Percentiles rank a stretch among this genome's conserved stretches.
phyloP scores from a whole-genome alignment of 2,797 vertebrate species.

The Rhinoraja longicauda region DNA sequence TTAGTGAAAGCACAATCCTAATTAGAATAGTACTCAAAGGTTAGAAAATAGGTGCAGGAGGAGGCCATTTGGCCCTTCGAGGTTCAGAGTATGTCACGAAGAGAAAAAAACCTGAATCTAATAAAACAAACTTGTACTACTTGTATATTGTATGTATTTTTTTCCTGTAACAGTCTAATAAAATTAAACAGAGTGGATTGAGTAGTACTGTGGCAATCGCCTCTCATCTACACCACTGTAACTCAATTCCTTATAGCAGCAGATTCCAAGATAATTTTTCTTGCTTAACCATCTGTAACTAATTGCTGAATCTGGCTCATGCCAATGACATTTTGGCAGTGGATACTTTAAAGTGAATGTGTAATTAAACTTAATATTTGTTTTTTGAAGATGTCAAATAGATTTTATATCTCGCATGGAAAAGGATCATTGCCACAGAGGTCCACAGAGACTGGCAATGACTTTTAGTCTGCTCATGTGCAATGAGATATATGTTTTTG shows the following conservation, averaged over 20 bases:
- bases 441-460: neutral
- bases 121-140: neutral
- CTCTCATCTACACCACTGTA: neutral
- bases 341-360: slow-evolving; percentile 3
- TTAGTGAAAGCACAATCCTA: too few relatives aligned
- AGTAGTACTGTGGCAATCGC: neutral
- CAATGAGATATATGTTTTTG: slow-evolving; percentile 1
- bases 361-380: slow-evolving; percentile 28
- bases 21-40: too few relatives aligned
- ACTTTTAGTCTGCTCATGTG: neutral
- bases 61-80: too few relatives aligned
- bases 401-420: slow-evolving; percentile 25
- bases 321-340: slow-evolving; percentile 12
- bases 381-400: slow-evolving; percentile 14
- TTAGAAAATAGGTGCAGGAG: too few relatives aligned
- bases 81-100: neutral
- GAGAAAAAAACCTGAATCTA: neutral
- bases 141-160: neutral
- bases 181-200: neutral
- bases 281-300: slow-evolving; percentile 25
- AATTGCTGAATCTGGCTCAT: slow-evolving; percentile 15
- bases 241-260: too few relatives aligned
- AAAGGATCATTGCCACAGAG: neutral
- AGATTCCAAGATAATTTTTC: slow-evolving; percentile 13
- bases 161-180: neutral